These are phyloP conservation scores for Gymnothorax reevesii DNA, from an alignment of 2,797 vertebrate species.

Conservation along the genomic window DNA sequence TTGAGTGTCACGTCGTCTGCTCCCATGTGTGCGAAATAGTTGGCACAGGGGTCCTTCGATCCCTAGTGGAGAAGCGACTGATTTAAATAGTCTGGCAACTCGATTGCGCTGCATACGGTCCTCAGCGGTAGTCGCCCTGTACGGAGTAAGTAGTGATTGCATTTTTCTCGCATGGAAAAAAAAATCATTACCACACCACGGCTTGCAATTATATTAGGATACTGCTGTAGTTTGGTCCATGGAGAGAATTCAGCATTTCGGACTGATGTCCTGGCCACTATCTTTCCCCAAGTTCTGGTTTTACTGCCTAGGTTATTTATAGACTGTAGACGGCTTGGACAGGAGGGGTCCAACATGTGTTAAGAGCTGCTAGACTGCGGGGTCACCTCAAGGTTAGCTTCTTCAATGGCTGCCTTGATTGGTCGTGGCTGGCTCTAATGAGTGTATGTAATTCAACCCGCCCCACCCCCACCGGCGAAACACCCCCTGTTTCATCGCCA, in stretches of 20 bases:
- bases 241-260: not conserved
- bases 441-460: conserved; percentile 62
- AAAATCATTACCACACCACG: not conserved
- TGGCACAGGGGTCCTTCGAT: conserved; percentile 54
- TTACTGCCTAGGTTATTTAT: conserved; percentile 65
- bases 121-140: not conserved
- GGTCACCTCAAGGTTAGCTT: conserved; percentile 71
- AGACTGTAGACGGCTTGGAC: conserved; percentile 50
- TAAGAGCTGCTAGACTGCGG: conserved; percentile 60
- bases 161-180: not conserved
- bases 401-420: conserved; percentile 63
- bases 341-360: conserved; percentile 53
- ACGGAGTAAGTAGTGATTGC: not conserved
- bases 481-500: conserved; percentile 44
- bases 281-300: conserved; percentile 33
- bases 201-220: conserved; percentile 3
- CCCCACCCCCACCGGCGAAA: conserved; percentile 34
- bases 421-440: conserved; percentile 59
- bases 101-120: not conserved
- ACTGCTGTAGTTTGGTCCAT: not conserved
- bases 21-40: conserved; percentile 66
- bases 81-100: conserved; percentile 16
- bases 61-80: not conserved
- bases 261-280: conserved; percentile 16
- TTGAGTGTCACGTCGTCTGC: conserved; percentile 73